Evolutionary conservation across 2,113 vertebrate species (phyloP).

Genomic region (Castor canadensis): DNA sequence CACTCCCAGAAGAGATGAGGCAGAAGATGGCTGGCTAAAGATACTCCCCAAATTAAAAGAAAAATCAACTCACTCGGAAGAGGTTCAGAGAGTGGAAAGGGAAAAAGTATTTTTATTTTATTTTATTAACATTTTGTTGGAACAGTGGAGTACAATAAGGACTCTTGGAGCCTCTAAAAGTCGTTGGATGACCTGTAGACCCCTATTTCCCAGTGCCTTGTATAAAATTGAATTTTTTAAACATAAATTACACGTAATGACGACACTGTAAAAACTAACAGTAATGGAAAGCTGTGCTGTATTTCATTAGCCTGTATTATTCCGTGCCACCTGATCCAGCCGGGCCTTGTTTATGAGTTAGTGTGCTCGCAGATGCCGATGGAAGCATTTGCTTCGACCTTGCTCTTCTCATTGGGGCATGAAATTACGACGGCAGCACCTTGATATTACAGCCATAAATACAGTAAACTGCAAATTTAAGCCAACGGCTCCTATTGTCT

Average conservation of each 20-base stretch:
- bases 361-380: conserved; percentile 99
- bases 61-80: conserved; percentile 74
- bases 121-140: conserved; percentile 86
- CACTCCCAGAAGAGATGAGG: conserved; percentile 44
- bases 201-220: conserved; percentile 97
- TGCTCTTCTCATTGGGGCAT: conserved; percentile 99
- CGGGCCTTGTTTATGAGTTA: conserved; percentile 99
- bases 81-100: conserved; percentile 51
- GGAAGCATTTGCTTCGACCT: conserved; percentile 99
- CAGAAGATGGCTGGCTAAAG: conserved; percentile 68
- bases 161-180: conserved; percentile 91
- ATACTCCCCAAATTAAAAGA: conserved; percentile 76
- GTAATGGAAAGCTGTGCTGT: conserved; percentile 99
- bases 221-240: conserved; percentile 98
- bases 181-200: conserved; percentile 96
- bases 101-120: conserved; percentile 81
- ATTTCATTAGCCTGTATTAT: conserved; percentile 99
- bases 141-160: conserved; percentile 85
- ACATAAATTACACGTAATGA: conserved; percentile 99
- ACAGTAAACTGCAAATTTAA: conserved; percentile 99
- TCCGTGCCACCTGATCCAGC: conserved; percentile 99
- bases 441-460: conserved; percentile 99
- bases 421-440: conserved; percentile 99
- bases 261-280: conserved; percentile 99
- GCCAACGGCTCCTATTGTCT: conserved; percentile 99